Percentiles rank a stretch among this genome's conserved stretches.
Evolutionary conservation across 2,888 invertebrate species (phyloP).

Genomic region (Tuberolachnus salignus): DNA sequence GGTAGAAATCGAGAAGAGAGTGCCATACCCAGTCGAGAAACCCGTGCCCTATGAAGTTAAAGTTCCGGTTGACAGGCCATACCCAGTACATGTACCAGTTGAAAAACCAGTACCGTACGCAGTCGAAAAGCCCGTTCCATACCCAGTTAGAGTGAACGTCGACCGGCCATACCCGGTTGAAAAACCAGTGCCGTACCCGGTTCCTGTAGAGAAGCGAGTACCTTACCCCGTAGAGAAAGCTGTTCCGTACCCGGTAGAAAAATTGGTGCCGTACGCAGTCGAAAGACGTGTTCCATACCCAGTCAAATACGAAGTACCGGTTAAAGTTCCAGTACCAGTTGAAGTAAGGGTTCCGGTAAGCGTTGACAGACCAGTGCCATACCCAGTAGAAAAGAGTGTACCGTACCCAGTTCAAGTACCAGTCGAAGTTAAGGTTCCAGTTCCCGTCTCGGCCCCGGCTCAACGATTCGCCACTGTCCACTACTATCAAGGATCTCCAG

Average conservation of each 20-base stretch:
- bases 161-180: constrained; percentile 75
- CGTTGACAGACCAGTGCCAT: constrained; percentile 73
- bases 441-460: constrained; percentile 76
- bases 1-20: constrained; percentile 60
- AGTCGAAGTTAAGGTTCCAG: constrained; percentile 77
- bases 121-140: constrained; percentile 67
- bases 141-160: constrained; percentile 69
- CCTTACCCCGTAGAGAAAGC: constrained; percentile 75
- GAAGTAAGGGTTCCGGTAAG: constrained; percentile 65
- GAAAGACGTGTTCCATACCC: constrained; percentile 65
- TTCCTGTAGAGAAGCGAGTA: constrained; percentile 76
- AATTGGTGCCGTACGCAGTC: constrained; percentile 72
- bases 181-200: constrained; percentile 79
- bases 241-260: constrained; percentile 69
- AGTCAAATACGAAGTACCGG: constrained; percentile 61
- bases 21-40: constrained; percentile 62
- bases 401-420: constrained; percentile 73
- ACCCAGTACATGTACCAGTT: too few species aligned
- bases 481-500: constrained; percentile 34
- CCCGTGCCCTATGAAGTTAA: constrained; percentile 70
- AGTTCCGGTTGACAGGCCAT: constrained; percentile 71
- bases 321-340: constrained; percentile 68
- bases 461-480: constrained; percentile 53
- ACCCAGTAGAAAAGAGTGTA: constrained; percentile 65
- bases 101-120: constrained; percentile 79